phyloP scores from a whole-genome alignment of 2,888 invertebrate species.

The Isoperla grammatica region DNA sequence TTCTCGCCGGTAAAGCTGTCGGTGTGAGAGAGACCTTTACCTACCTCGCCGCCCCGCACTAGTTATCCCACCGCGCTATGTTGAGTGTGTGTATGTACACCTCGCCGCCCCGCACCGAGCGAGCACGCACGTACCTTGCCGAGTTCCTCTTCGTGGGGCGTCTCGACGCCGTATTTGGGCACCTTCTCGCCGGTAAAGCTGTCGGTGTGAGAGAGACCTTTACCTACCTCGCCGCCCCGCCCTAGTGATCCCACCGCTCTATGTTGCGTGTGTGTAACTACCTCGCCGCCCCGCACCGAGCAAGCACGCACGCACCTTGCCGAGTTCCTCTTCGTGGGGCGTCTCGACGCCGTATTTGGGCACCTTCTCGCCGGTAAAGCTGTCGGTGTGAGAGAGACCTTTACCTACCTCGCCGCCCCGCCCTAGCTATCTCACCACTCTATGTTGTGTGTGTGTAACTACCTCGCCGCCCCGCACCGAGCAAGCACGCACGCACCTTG shows the following conservation, averaged over 20 bases:
- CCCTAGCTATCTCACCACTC: too few species aligned
- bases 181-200: constrained; percentile 88
- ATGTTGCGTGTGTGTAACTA: too few species aligned
- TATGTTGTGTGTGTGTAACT: too few species aligned
- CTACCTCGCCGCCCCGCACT: too few species aligned
- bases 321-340: constrained; percentile 79
- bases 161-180: constrained; percentile 90
- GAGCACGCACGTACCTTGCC: constrained; percentile 64
- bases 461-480: too few species aligned
- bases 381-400: constrained; percentile 89
- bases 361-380: constrained; percentile 85
- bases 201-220: constrained; percentile 87
- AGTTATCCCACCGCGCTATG: too few species aligned
- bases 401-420: too few species aligned
- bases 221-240: too few species aligned
- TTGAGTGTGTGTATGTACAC: constrained; percentile 87
- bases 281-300: too few species aligned
- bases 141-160: constrained; percentile 80
- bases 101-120: too few species aligned
- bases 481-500: constrained; percentile 57
- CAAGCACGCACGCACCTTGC: constrained; percentile 61
- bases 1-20: constrained; percentile 89
- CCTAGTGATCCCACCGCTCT: too few species aligned
- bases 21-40: too few species aligned
- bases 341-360: constrained; percentile 93